Conservation (phyloP, 2,888 invertebrate genomes). For the Hemicrepidius hirtus region DNA sequence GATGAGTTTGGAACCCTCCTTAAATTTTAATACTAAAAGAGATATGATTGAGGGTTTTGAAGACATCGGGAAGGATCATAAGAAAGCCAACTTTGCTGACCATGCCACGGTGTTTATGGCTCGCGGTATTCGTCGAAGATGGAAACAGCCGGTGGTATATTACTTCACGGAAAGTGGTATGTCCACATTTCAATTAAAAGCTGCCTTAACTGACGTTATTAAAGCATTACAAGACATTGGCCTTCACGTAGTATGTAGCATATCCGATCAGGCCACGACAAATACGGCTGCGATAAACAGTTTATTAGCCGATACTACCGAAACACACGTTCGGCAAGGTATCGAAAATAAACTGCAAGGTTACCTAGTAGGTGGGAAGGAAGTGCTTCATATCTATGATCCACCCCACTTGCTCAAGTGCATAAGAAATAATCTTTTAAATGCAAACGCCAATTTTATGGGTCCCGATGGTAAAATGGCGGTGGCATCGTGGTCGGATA, state of each 20-base stretch:
- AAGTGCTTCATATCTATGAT: constrained; percentile 45
- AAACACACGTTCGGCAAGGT: neutral
- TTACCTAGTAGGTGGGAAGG: neutral
- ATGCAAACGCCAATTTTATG: neutral
- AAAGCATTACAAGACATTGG: constrained; percentile 13
- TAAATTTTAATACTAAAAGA: neutral
- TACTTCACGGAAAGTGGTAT: constrained; percentile 34
- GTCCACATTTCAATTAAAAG: neutral
- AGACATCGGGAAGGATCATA: constrained; percentile 47
- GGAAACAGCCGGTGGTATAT: constrained; percentile 40
- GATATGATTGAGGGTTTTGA: neutral
- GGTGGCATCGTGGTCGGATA: constrained; percentile 23
- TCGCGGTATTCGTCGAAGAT: constrained; percentile 41
- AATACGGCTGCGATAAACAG: constrained; percentile 40
- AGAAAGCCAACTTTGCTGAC: constrained; percentile 55
- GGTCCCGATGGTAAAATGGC: neutral
- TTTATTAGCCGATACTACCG: constrained; percentile 13
- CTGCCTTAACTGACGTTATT: constrained; percentile 18
- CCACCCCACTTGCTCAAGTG: constrained; percentile 48
- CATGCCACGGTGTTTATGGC: constrained; percentile 59
- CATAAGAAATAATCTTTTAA: constrained; percentile 39
- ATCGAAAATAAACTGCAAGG: constrained; percentile 25
- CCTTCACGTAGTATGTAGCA: constrained; percentile 19
- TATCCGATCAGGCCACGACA: constrained; percentile 36
- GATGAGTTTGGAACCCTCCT: neutral